These are phyloP conservation scores for Aurelia coerulea DNA, from an alignment of 30 jellyfish, hydroid and myxozoan genomes.

Conservation along the genomic window DNA sequence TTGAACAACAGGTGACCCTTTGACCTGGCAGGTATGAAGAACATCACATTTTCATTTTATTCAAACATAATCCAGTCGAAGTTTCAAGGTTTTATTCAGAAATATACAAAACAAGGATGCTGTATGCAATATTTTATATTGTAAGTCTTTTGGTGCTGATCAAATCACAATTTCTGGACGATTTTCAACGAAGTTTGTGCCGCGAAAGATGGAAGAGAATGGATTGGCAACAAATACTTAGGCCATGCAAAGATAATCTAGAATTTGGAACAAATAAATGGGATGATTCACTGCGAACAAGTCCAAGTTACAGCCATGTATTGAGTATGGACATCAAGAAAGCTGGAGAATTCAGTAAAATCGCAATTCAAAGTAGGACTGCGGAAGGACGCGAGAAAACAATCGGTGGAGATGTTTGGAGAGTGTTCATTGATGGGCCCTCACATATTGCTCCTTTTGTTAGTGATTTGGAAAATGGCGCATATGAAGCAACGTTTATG, in stretches of 20 bases:
- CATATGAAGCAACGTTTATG: conserved; percentile 82
- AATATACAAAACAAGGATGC: background rate
- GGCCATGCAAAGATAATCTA: conserved; percentile 84
- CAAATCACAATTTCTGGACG: conserved; percentile 72
- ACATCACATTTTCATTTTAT: too few relatives aligned
- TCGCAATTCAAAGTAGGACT: conserved; percentile 87
- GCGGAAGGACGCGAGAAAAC: conserved; percentile 82
- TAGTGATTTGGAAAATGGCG: conserved; percentile 91
- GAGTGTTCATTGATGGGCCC: conserved; percentile 88
- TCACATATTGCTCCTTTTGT: conserved; percentile 85
- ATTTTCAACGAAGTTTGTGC: conserved; percentile 87
- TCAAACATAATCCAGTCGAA: too few relatives aligned
- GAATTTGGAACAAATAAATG: conserved; percentile 75
- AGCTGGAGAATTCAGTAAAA: conserved; percentile 91
- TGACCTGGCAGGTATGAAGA: too few relatives aligned
- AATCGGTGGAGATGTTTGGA: conserved; percentile 95
- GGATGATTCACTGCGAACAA: conserved; percentile 73
- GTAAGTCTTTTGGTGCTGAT: background rate
- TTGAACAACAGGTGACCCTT: too few relatives aligned
- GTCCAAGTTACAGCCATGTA: conserved; percentile 94
- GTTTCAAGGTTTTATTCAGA: background rate
- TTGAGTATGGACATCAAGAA: conserved; percentile 77
- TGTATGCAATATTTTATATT: background rate
- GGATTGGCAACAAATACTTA: conserved; percentile 94
- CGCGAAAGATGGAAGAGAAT: conserved; percentile 91